These are phyloP conservation scores for Drosophila mauritiana DNA, from an alignment of 1,140 invertebrate genomes.

Conservation along the genomic window DNA sequence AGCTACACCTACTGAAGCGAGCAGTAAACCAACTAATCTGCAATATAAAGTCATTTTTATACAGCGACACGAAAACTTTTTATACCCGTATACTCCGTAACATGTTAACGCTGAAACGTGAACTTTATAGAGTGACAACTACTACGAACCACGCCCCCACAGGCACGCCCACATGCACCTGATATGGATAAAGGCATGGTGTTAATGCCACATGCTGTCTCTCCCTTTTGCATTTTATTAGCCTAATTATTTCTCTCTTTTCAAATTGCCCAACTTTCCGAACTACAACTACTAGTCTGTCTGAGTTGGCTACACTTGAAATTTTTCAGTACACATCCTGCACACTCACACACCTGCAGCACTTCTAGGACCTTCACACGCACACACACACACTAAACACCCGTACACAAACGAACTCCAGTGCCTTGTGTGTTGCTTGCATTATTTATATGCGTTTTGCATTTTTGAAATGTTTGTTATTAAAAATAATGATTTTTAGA, in stretches of 20 bases:
- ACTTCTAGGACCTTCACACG: slow-evolving; percentile 21
- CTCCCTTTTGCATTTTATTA: slow-evolving; percentile 53
- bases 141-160: slow-evolving; percentile 26
- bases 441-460: slow-evolving; percentile 67
- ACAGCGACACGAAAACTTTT: slow-evolving; percentile 45
- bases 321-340: slow-evolving; percentile 61
- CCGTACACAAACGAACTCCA: slow-evolving; percentile 32
- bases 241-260: slow-evolving; percentile 65
- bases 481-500: slow-evolving; percentile 74
- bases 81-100: slow-evolving; percentile 30
- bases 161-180: slow-evolving; percentile 37
- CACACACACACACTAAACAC: slow-evolving; percentile 13
- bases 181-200: slow-evolving; percentile 57
- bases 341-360: slow-evolving; percentile 66
- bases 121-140: slow-evolving; percentile 50
- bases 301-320: slow-evolving; percentile 60
- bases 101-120: slow-evolving; percentile 40
- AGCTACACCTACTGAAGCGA: slow-evolving; percentile 47
- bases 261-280: slow-evolving; percentile 48
- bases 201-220: slow-evolving; percentile 38
- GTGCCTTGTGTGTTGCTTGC: slow-evolving; percentile 54
- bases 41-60: slow-evolving; percentile 50
- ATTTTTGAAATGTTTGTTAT: slow-evolving; percentile 62
- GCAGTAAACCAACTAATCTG: slow-evolving; percentile 39
- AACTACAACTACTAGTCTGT: slow-evolving; percentile 45